Evolutionary conservation across 2,888 invertebrate genomes (phyloP).

Genomic region (Anagyrus pseudococci): DNA sequence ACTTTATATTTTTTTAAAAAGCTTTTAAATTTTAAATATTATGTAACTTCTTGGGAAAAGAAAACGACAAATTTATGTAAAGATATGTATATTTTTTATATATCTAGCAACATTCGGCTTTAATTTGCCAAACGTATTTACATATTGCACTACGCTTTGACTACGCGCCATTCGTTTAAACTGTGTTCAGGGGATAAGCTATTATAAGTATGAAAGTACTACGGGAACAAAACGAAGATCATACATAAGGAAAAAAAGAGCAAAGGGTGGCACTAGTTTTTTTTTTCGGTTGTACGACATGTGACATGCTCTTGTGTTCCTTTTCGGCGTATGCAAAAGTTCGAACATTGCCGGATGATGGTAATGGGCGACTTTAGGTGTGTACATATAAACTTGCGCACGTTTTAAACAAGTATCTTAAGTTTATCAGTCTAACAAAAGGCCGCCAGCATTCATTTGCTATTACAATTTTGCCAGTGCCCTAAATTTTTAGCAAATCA

Average conservation of each 20-base stretch:
- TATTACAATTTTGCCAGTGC: background rate
- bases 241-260: conserved; percentile 22
- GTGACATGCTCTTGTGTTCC: conserved; percentile 9
- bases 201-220: conserved; percentile 34
- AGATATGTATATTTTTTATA: conserved; percentile 56
- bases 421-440: conserved; percentile 59
- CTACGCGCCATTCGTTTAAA: conserved; percentile 50
- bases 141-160: conserved; percentile 55
- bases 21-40: no score
- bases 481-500: background rate
- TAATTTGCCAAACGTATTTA: conserved; percentile 47
- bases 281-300: conserved; percentile 3
- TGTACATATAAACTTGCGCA: conserved; percentile 25
- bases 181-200: conserved; percentile 41
- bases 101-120: conserved; percentile 48
- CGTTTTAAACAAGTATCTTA: conserved; percentile 52
- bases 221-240: conserved; percentile 35
- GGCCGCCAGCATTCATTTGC: conserved; percentile 11
- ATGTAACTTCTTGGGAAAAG: background rate
- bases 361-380: background rate
- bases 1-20: no score
- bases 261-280: conserved; percentile 23
- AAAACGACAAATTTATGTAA: conserved; percentile 44
- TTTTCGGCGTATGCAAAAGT: conserved; percentile 7
- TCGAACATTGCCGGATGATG: background rate